Base-by-base conservation (phyloP, 1,140 invertebrate genomes). In the Euura lappo region DNA sequence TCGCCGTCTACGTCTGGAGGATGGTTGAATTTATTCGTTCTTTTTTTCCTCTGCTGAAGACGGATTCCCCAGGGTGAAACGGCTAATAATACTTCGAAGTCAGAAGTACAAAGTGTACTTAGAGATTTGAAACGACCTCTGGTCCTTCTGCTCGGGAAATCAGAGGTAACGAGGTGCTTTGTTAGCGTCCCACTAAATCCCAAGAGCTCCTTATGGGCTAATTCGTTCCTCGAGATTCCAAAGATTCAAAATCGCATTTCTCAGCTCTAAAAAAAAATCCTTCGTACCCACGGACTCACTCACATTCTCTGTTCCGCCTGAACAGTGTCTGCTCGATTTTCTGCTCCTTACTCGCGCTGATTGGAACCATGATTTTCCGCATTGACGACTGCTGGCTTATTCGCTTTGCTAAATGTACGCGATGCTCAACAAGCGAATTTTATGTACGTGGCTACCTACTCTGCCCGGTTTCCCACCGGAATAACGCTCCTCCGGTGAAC, bases 31-130 rank as follows among this genome's bases (percentile, higher is more conserved):
- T 60, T 60, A 60, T 60, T 60, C 51, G 13, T 60, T 60, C 51
- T 60, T 60, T 60, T 60, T 60, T 60, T 60, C 28, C 28, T 28
- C 28, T 28, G 6, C 51, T n/a, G 6, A 60, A 60, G 51, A 60
- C 51, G 3, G 51, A 60, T n/a, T 60, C 51, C 51, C 51, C 51
- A 60, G 51, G 51, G 51, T n/a, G 28, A 60, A n/a, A 60, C 51
- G 51, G 51, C 51, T 60, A 60, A 60, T 60, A 60, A 11, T 60
- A 60, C 51, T 60, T 60, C 3, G 3, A 60, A 60, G 51, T 60
- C 51, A 60, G 51, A 60, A 60, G 51, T 60, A 60, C 51, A 60
- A 60, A 60, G 51, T 60, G 51, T 60, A 60, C 51, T 60, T 60
- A 6, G 51, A 60, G 51, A 60, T 60, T 60, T n/a, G 51, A 60